These are phyloP conservation scores for Terrapene triunguis DNA, from an alignment of 2,113 vertebrate species.

Conservation along the genomic window DNA sequence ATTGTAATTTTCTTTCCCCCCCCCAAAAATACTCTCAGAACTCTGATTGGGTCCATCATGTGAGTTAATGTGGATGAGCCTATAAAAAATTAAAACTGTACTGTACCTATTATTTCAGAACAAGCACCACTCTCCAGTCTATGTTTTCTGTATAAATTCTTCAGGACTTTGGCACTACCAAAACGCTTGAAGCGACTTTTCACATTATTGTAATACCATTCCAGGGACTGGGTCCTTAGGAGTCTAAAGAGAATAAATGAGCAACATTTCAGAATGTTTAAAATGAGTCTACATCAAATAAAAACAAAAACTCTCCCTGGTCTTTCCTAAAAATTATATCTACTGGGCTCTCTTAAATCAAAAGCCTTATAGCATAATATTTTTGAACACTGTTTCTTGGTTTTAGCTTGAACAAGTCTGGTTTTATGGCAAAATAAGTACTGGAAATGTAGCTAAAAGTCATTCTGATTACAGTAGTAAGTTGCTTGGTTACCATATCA, in stretches of 20 bases:
- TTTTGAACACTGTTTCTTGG: neutral
- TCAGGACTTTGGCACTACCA: slow-evolving; percentile 97
- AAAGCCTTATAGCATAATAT: neutral
- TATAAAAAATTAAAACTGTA: neutral
- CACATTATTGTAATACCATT: slow-evolving; percentile 98
- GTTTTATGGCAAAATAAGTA: neutral
- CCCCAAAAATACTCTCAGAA: neutral
- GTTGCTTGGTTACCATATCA: neutral
- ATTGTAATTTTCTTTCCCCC: rapidly evolving
- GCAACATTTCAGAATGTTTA: neutral
- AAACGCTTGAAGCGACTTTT: slow-evolving; percentile 98
- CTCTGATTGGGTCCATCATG: neutral
- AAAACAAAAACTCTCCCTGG: neutral
- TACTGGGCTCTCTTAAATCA: neutral
- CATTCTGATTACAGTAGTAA: neutral
- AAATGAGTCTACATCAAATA: neutral
- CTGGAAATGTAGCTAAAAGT: neutral
- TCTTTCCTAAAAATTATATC: neutral
- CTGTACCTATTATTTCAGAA: slow-evolving; percentile 87
- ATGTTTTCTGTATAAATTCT: slow-evolving; percentile 94
- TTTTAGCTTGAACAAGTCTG: neutral
- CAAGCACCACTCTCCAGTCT: slow-evolving; percentile 87
- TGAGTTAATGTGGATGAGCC: neutral
- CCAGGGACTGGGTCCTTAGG: slow-evolving; percentile 91
- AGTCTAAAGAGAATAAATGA: slow-evolving; percentile 80